Conservation (phyloP, 2,797 vertebrate genomes). For the Petrocephalus schoutedeni region DNA sequence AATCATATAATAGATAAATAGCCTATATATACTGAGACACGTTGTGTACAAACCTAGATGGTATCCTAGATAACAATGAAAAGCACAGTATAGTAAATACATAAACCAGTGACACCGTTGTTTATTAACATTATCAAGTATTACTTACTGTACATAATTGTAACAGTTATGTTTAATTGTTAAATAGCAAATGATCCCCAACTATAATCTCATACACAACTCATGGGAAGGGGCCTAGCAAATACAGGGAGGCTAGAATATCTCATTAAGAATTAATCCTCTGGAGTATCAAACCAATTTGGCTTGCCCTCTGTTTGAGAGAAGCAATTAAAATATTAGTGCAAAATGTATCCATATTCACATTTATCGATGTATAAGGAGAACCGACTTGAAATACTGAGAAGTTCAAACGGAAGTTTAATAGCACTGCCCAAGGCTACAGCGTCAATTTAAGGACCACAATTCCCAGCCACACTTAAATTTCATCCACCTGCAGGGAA, state of each 20-base stretch:
- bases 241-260: slow-evolving; percentile 28
- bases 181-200: slow-evolving; percentile 14
- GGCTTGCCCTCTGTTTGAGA: slow-evolving; percentile 35
- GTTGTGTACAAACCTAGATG: not conserved
- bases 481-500: not conserved
- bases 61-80: not conserved
- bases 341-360: slow-evolving; percentile 36
- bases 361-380: slow-evolving; percentile 37
- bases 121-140: not conserved
- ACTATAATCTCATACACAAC: slow-evolving; percentile 24
- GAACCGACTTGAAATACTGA: slow-evolving; percentile 32
- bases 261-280: slow-evolving; percentile 38
- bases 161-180: not conserved
- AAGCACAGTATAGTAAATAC: not conserved
- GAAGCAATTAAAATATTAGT: slow-evolving; percentile 46
- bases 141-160: not conserved
- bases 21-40: not conserved
- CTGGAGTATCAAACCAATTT: slow-evolving; percentile 41
- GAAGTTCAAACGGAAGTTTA: slow-evolving; percentile 34
- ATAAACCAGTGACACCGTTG: not conserved
- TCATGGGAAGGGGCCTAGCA: slow-evolving; percentile 33
- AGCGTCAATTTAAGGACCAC: slow-evolving; percentile 32
- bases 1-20: not conserved
- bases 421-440: slow-evolving; percentile 37
- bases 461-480: slow-evolving; percentile 19